Base-by-base conservation (phyloP, 2,888 invertebrate species). In the Megalurothrips usitatus region DNA sequence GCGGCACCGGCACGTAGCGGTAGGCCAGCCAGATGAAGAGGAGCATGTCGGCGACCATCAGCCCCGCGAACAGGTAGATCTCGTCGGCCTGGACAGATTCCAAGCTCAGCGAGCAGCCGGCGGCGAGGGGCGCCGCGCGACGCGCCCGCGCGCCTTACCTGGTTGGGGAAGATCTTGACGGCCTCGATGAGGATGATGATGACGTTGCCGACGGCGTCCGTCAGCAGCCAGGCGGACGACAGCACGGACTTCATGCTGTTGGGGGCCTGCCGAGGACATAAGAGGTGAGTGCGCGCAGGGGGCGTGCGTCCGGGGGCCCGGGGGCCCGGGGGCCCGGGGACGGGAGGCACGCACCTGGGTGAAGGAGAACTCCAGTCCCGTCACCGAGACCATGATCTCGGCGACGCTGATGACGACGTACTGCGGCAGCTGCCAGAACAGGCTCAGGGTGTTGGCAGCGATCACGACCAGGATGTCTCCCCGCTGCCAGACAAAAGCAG, bases 201-300 rank as follows among this genome's bases (percentile, higher is more conserved):
- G 43, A 94, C 87, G 86, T 96, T 95, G 3, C 96, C 96, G 82
- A 94, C 89, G 0, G 95, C 94, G 2, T 93, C 93, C 0, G 94
- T 94, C 83, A 95, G 87, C 84, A 95, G 91, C 95, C 95, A 96
- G n/a, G 92, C 91, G 0, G 95, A 94, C 85, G 94, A 93, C 0
- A 95, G 91, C 8, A 96, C 92, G 0, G 94, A 94, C 87, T 94
- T 95, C 94, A 96, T 94, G 83, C 92, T 92, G 84, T 91, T 91
- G 0, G 95, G 94, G 4, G 95, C 94, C 93, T 93, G 85, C 23
- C 2, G 17, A 14, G 26, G 12, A 6, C 2, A 43, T 43, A 6
- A 2, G 34, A 6, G 6, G 34, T 43, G 34, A 43, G 34, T 43
- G 34, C 34, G 34, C 79, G 14, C 10, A 28, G 17, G n/a, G n/a